Evolutionary conservation across 2,888 invertebrate genomes (phyloP), one percentile per base, ranked within the genome.

Genomic region (Orthosia cruda): DNA sequence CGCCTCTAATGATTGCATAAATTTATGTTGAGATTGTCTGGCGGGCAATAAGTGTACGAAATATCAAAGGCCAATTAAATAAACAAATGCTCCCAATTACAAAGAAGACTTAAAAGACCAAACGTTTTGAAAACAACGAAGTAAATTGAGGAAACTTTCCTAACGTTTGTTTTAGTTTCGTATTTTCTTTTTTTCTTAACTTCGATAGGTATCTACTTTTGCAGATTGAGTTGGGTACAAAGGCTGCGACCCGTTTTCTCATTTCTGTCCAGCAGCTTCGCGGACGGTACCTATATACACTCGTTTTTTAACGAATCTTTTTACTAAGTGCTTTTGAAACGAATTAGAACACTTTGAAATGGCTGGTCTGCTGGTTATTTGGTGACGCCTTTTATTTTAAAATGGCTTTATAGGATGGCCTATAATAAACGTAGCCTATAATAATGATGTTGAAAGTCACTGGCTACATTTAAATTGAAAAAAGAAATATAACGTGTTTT

Each of bases 191-290:
- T 74, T 54, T 69, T 74, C 61, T 74, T 54, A 23, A 59, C 50
- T 69, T 70, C 54, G 58, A 61, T 81, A 57, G 76, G 69, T 85
- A 83, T 9, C 40, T 40, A 40, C 71, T 75, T 73, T 63, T 32
- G 32, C 18, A 74, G 70, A 86, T 81, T 72, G 84, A 77, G 47
- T 69, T 45, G 62, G n/a, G 54, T 54, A 80, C 74, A 72, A 80
- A 82, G 58, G 57, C 64, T 47, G 50, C 18, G 26, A 70, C 73
- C 18, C 63, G 52, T 78, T 73, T 81, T 74, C 74, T 73, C 62
- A 84, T 81, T 78, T 74, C 64, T 71, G 59, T 15, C 57, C 50
- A 72, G 11, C 68, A 47, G 40, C 32, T 50, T 57, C 23, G 50
- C 63, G n/a, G n/a, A n/a, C n/a, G 26, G 74, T 55, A 71, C 52